A percentile compares a stretch with the other conserved stretches of the same genome.
These are phyloP conservation scores for Ennomos fuscantarius DNA, from an alignment of 2,888 invertebrate species.

Conservation along the genomic window DNA sequence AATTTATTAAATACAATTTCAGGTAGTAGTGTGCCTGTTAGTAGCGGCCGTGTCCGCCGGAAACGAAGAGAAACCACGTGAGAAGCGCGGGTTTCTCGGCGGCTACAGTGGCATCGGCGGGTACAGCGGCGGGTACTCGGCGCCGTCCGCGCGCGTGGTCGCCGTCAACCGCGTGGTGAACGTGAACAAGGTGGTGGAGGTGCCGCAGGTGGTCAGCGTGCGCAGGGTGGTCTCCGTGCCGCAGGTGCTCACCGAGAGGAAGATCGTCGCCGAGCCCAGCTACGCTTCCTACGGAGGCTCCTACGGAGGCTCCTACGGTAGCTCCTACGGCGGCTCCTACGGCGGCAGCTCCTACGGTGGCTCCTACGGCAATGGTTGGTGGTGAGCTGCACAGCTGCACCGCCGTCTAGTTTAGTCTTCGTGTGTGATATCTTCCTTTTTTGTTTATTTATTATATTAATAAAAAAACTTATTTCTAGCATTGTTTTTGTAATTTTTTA, in stretches of 20 bases:
- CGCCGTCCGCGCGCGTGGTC: constrained; percentile 30
- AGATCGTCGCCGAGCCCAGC: constrained; percentile 36
- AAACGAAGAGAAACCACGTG: constrained; percentile 28
- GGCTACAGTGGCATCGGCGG: constrained; percentile 12
- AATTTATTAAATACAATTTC: no score
- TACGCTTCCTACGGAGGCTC: constrained; percentile 29
- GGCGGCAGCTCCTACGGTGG: constrained; percentile 5
- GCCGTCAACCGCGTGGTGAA: constrained; percentile 39
- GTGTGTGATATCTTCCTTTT: background rate
- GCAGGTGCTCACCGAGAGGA: constrained; percentile 41
- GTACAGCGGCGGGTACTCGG: constrained; percentile 22
- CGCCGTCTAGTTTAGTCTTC: constrained; percentile 3
- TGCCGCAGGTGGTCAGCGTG: constrained; percentile 42
- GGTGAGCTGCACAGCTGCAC: constrained; percentile 29
- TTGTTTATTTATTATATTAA: constrained; percentile 11
- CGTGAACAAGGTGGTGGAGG: constrained; percentile 40
- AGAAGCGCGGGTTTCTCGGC: constrained; percentile 45
- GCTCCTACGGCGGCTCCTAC: constrained; percentile 8
- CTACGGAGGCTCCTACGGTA: constrained; percentile 20
- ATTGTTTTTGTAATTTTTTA: background rate
- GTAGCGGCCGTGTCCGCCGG: constrained; percentile 41
- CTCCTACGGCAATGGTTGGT: constrained; percentile 44
- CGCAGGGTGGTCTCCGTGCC: constrained; percentile 45
- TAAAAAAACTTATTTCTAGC: constrained; percentile 3
- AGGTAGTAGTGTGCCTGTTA: constrained; percentile 41